Percentiles rank a stretch among this genome's conserved stretches.
Evolutionary conservation across 2,797 vertebrate species (phyloP).

Genomic region (Simalia tracyae): DNA sequence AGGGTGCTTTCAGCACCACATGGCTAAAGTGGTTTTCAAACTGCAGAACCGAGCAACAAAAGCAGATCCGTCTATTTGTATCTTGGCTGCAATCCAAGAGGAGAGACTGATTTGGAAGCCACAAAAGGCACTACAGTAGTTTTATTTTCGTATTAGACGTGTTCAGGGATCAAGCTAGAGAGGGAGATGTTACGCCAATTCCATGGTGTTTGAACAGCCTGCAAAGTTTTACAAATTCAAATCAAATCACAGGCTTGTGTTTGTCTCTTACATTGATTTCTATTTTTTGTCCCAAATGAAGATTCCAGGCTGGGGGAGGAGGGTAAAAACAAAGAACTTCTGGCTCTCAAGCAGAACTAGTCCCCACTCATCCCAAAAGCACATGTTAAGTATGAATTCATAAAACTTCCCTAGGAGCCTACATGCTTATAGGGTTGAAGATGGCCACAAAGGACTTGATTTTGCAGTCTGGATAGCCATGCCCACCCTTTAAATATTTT

Average conservation of each 20-base stretch:
- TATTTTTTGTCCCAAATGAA: neutral
- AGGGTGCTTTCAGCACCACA: neutral
- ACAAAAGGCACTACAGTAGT: neutral
- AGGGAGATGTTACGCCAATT: neutral
- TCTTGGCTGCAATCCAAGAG: neutral
- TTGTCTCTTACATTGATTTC: neutral
- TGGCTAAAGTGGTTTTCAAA: neutral
- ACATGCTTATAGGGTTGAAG: too few relatives aligned
- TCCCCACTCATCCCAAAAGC: rapidly evolving
- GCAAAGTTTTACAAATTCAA: neutral
- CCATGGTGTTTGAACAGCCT: neutral
- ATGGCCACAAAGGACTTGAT: neutral
- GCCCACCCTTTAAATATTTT: neutral
- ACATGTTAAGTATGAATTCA: neutral
- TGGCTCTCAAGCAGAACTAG: neutral
- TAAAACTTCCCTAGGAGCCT: neutral
- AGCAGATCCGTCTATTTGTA: neutral
- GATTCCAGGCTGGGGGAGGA: neutral
- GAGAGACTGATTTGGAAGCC: neutral
- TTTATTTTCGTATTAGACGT: neutral
- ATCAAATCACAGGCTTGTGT: neutral
- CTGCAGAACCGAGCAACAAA: neutral
- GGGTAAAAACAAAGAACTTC: neutral
- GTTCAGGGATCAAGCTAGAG: neutral
- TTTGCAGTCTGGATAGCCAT: neutral